A percentile compares a stretch with the other conserved stretches of the same genome.
Evolutionary conservation across 53 echinoderm and acorn worm genomes (phyloP).

Genomic region (Antedon mediterranea): DNA sequence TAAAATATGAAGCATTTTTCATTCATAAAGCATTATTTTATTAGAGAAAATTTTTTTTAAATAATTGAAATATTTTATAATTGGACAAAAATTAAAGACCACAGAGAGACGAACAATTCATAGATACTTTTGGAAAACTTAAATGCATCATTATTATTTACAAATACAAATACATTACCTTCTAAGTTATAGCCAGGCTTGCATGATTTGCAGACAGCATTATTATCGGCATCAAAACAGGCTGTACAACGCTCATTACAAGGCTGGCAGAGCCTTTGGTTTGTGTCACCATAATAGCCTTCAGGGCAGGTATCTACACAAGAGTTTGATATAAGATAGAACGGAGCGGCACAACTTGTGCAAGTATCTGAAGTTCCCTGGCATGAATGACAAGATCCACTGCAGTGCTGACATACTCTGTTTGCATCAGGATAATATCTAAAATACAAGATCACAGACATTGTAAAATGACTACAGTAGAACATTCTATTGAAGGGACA

Average conservation of each 20-base stretch:
- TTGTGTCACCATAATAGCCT: conserved; percentile 58
- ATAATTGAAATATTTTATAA: no score
- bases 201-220: conserved; percentile 51
- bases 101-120: no score
- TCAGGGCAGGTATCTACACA: conserved; percentile 35
- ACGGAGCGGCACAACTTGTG: conserved; percentile 26
- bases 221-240: conserved; percentile 52
- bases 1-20: no score
- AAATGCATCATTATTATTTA: no score
- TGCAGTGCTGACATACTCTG: conserved; percentile 44
- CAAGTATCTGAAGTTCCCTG: conserved; percentile 28
- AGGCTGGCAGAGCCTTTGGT: conserved; percentile 20
- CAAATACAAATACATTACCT: conserved; percentile 36
- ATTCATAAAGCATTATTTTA: no score
- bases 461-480: not conserved
- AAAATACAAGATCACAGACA: not conserved
- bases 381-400: conserved; percentile 39
- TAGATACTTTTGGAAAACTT: no score
- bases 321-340: conserved; percentile 31
- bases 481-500: no score
- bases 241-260: conserved; percentile 53
- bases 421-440: conserved; percentile 37
- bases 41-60: no score
- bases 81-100: no score
- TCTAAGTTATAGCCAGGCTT: conserved; percentile 37